Evolutionary conservation across 2,113 vertebrate genomes (phyloP), one percentile per base, ranked within the genome.

Genomic region (Donacobius atricapilla): DNA sequence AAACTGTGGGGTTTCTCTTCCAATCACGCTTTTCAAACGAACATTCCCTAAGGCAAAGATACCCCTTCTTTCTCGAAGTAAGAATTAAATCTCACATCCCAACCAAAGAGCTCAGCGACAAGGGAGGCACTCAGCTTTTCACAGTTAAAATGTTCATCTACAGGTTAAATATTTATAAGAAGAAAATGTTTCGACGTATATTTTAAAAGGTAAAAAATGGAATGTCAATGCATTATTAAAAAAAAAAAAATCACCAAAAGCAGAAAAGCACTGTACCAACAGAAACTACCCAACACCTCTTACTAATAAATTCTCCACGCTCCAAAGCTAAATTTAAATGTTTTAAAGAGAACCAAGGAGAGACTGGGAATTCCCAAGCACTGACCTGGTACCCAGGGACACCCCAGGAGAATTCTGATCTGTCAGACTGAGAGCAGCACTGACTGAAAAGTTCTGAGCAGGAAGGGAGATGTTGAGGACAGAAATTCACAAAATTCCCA

Each of bases 81-180:
- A 56, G 25, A 75, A 63, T 8, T 7, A 66, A 61, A 66, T 40
- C n/a, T 28, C 31, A 54, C 39, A 13, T 11, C 7, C 37, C 28
- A 65, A 18, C 19, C 31, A 75, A 82, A 42, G 11, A 54, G 28
- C 9, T 31, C 2, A 0, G 28, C 2, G 6, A 61, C 40, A 53
- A 35, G 15, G 75, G 14, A 37, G 16, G 6, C n/a, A 13, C 47
- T 27, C 37, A 71, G 45, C 37, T 78, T 73, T 42, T 48, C 37
- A 35, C 21, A 61, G 45, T 21, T 57, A 33, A 83, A 89, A 61
- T 50, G 51, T 14, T 60, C 31, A 79, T 10, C 39, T 15, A 6
- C 1, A 35, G 53, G n/a, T n/a, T 39, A 30, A 47, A 5, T 35
- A 50, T 45, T 57, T 35, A 5, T 5, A 27, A 20, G 0, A 1